These are phyloP conservation scores for Ciconia stormi DNA, from an alignment of 2,113 vertebrate species.

Conservation along the genomic window DNA sequence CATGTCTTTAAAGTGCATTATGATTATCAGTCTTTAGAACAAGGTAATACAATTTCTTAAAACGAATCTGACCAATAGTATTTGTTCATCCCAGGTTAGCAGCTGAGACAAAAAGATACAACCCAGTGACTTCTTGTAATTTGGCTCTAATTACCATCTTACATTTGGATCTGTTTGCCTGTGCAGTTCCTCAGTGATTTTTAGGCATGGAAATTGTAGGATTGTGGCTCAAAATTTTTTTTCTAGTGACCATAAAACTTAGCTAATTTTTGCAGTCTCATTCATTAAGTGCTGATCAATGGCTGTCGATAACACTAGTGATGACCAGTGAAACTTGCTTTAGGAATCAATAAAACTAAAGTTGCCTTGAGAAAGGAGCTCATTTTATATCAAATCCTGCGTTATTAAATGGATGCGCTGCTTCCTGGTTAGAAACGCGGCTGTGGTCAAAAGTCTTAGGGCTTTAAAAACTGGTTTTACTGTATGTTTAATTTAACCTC, in stretches of 20 bases:
- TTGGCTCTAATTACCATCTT: neutral
- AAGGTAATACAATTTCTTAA: no score
- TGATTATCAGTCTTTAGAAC: neutral
- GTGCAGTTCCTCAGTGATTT: neutral
- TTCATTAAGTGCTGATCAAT: neutral
- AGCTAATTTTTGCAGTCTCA: neutral
- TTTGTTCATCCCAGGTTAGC: neutral
- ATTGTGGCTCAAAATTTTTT: neutral
- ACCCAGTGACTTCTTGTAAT: neutral
- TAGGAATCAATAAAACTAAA: neutral
- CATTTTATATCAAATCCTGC: neutral
- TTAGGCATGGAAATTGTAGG: neutral
- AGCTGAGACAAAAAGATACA: neutral
- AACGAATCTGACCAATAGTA: no score
- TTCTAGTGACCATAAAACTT: neutral
- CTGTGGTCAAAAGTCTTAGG: neutral
- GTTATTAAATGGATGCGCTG: fast-evolving
- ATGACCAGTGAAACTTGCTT: neutral
- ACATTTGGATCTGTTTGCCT: neutral
- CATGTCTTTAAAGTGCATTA: neutral
- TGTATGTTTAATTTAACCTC: neutral
- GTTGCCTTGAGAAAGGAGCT: neutral
- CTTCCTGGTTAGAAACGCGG: neutral
- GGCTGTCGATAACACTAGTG: neutral
- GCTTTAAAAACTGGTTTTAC: neutral